Evolutionary conservation across 2,888 invertebrate genomes (phyloP).

Genomic region (Rhamphomyia laevipes): DNA sequence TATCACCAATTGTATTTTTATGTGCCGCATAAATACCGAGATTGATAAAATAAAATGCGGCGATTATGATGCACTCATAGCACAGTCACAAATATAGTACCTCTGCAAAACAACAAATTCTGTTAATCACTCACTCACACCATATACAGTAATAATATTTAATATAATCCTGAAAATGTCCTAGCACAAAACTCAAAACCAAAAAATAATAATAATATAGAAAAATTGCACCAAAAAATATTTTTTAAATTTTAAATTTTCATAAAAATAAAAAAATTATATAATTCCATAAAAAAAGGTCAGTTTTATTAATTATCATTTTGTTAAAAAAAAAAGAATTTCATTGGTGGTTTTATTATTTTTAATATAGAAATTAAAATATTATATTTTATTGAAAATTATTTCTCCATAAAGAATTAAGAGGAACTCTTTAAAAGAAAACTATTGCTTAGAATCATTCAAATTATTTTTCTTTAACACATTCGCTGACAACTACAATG

Average conservation of each 20-base stretch:
- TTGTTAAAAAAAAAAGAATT: background rate
- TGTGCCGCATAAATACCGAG: constrained; percentile 46
- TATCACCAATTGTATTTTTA: constrained; percentile 66
- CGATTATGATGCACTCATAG: too few relatives aligned
- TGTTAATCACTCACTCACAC: constrained; percentile 1
- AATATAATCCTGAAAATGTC: too few relatives aligned
- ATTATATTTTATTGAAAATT: background rate
- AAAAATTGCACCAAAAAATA: too few relatives aligned
- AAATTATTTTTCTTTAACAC: too few relatives aligned
- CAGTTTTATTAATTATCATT: constrained; percentile 9
- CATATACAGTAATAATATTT: too few relatives aligned
- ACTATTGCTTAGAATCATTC: too few relatives aligned
- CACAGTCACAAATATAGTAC: constrained; percentile 2
- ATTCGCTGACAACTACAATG: too few relatives aligned
- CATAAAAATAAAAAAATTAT: constrained; percentile 5
- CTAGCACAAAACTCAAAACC: too few relatives aligned
- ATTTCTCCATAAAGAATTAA: background rate
- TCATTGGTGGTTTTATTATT: background rate
- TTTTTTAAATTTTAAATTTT: constrained; percentile 1
- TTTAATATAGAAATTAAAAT: too few relatives aligned
- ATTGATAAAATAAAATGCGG: constrained; percentile 15
- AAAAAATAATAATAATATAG: too few relatives aligned
- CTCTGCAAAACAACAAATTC: constrained; percentile 7
- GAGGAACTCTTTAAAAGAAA: background rate
- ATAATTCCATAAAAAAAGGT: constrained; percentile 15